Percentiles rank a stretch among this genome's conserved stretches.
Evolutionary conservation across 2,797 vertebrate genomes (phyloP).

Genomic region (Rhynchotus rufescens): DNA sequence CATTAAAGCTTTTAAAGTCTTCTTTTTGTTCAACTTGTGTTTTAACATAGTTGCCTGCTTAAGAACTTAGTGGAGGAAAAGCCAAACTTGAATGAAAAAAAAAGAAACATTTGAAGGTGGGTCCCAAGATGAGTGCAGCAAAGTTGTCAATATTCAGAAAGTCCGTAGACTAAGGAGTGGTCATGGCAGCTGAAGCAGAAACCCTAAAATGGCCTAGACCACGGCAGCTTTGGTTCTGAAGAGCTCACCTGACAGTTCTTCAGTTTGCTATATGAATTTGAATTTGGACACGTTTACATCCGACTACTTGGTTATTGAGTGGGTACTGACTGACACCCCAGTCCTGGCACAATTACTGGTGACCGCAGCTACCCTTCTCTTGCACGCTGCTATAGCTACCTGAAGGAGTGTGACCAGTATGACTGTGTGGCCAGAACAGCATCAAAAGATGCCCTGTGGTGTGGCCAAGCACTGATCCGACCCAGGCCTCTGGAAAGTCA

Average conservation of each 20-base stretch:
- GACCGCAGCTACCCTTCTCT: neutral
- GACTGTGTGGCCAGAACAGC: neutral
- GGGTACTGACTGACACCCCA: neutral
- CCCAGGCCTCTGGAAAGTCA: neutral
- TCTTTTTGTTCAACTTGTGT: neutral
- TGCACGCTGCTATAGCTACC: neutral
- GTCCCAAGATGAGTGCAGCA: neutral
- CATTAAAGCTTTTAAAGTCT: neutral
- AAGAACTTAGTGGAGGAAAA: neutral
- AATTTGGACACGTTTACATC: neutral
- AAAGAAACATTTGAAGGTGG: neutral
- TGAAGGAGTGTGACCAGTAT: neutral
- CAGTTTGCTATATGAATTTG: neutral
- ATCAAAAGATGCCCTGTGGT: neutral
- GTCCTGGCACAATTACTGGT: neutral
- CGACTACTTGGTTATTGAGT: neutral
- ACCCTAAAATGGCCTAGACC: neutral
- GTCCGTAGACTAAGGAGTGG: rapidly evolving
- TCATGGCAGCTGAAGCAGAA: neutral
- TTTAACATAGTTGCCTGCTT: neutral
- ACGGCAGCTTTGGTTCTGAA: neutral
- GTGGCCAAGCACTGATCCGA: neutral
- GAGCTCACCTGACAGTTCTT: neutral
- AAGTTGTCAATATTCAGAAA: neutral
- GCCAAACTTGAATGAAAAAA: neutral